Percentiles rank a stretch among this genome's conserved stretches.
phyloP scores from a whole-genome alignment of 2,797 vertebrate genomes.

The Darevskia nairensis region DNA sequence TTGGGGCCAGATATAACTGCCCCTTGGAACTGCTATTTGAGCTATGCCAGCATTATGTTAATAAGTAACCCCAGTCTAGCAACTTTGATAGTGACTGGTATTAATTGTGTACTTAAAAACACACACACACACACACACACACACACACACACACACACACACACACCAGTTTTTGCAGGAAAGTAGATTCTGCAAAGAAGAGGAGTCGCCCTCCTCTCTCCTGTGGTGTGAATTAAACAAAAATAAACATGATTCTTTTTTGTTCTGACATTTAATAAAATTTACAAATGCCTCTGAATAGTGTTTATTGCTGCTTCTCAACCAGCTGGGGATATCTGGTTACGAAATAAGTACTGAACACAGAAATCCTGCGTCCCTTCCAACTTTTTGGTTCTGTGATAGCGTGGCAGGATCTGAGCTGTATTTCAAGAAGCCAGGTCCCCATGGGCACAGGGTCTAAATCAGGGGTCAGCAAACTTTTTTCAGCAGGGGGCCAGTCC shows the following conservation, averaged over 20 bases:
- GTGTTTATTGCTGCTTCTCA: conserved; percentile 52
- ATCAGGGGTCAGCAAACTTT: too few relatives aligned
- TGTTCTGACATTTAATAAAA: conserved; percentile 58
- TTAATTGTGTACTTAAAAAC: background rate
- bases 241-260: conserved; percentile 49
- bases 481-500: too few relatives aligned
- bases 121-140: background rate
- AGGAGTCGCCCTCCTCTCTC: background rate
- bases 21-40: background rate
- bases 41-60: background rate
- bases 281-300: conserved; percentile 66
- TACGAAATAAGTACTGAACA: background rate
- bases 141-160: conserved; percentile 4
- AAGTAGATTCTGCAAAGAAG: conserved; percentile 18
- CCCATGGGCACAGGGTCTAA: too few relatives aligned
- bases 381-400: background rate
- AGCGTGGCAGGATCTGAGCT: conserved; percentile 20
- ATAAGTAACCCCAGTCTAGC: background rate
- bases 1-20: background rate
- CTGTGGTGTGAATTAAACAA: background rate
- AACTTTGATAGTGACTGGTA: background rate
- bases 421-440: background rate
- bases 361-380: background rate
- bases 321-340: conserved; percentile 56
- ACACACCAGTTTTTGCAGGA: background rate